These are phyloP conservation scores for Lumbricus terrestris DNA, from an alignment of 2,888 invertebrate genomes.

Conservation along the genomic window DNA sequence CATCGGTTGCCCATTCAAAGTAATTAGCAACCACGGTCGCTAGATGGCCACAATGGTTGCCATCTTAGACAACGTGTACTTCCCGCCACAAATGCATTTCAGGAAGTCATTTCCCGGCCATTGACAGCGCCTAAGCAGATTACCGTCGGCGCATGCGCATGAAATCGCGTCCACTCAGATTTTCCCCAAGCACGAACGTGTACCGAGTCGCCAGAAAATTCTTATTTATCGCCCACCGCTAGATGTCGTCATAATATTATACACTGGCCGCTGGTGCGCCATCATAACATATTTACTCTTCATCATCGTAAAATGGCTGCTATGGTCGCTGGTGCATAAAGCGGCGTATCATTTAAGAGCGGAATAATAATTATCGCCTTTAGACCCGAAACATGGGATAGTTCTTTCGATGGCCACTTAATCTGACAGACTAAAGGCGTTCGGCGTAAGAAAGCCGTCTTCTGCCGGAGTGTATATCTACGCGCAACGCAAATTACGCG, in stretches of 20 bases:
- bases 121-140: slow-evolving; percentile 16
- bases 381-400: neutral
- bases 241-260: neutral
- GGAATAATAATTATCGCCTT: neutral
- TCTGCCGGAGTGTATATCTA: neutral
- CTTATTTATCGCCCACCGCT: slow-evolving; percentile 3
- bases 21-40: slow-evolving; percentile 8
- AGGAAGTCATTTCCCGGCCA: slow-evolving; percentile 6
- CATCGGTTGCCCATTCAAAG: neutral
- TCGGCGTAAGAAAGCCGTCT: neutral
- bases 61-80: neutral
- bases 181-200: neutral
- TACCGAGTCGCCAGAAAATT: neutral
- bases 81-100: slow-evolving; percentile 14
- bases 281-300: slow-evolving; percentile 3
- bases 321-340: neutral
- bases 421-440: neutral
- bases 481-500: neutral
- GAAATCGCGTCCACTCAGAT: neutral
- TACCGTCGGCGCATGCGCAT: neutral
- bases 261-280: neutral
- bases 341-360: neutral
- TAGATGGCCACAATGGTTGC: neutral
- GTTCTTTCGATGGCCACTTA: neutral
- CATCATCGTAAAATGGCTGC: neutral